phyloP scores from a whole-genome alignment of 2,113 vertebrate species.

The Albula goreensis region DNA sequence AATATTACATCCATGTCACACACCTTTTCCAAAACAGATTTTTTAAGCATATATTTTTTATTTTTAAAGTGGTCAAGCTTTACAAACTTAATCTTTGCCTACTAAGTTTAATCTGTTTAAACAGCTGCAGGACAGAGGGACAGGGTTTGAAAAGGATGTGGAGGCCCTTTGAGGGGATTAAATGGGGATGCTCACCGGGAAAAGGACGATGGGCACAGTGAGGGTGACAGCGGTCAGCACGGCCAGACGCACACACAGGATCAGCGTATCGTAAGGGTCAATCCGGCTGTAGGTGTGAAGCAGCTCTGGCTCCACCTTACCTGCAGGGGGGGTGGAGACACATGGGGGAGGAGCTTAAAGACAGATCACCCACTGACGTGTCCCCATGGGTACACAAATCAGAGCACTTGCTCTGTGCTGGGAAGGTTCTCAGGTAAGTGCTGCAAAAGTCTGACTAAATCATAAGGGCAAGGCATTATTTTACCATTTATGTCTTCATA shows the following conservation, averaged over 20 bases:
- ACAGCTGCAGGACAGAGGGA: background rate
- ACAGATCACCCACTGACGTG: background rate
- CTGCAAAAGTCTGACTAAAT: background rate
- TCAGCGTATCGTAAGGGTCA: constrained; percentile 85
- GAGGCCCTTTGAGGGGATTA: background rate
- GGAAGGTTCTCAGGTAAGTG: background rate
- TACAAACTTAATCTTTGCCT: no score
- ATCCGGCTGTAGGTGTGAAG: constrained; percentile 94
- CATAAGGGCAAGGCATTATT: background rate
- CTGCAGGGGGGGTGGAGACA: constrained; percentile 58
- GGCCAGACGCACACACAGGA: constrained; percentile 92
- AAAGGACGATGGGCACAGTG: constrained; percentile 95
- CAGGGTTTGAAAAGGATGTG: background rate
- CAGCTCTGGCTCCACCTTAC: constrained; percentile 87
- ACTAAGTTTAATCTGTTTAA: no score
- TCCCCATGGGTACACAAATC: constrained; percentile 5
- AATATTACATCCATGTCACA: no score
- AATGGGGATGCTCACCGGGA: constrained; percentile 79
- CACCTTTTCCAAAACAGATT: no score
- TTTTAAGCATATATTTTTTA: no score
- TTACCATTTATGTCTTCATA: background rate
- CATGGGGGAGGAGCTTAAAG: background rate
- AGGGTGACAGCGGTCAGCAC: constrained; percentile 94
- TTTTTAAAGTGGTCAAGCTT: no score
- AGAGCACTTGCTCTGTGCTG: background rate